phyloP scores from a whole-genome alignment of 2,888 invertebrate species.

The Phyto melanocephala region DNA sequence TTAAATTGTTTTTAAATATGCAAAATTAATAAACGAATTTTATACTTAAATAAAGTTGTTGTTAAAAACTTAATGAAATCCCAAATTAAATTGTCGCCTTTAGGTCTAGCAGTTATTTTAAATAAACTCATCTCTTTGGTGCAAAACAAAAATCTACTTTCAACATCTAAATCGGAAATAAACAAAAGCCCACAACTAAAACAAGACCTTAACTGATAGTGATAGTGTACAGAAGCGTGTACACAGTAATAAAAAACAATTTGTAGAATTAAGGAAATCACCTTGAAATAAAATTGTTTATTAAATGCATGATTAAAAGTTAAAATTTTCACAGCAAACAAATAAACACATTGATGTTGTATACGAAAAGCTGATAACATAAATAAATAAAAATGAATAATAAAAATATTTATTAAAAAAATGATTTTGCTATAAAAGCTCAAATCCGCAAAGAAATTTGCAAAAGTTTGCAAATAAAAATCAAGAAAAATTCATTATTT shows the following conservation, averaged over 20 bases:
- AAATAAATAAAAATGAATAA: background rate
- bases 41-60: too few species aligned
- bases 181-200: background rate
- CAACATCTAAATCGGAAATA: slow-evolving; percentile 53
- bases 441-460: background rate
- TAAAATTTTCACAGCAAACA: slow-evolving; percentile 12
- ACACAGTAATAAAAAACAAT: background rate
- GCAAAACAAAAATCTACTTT: background rate
- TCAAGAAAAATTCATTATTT: slow-evolving; percentile 38
- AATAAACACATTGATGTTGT: background rate
- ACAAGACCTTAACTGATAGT: slow-evolving; percentile 44
- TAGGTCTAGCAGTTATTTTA: too few species aligned
- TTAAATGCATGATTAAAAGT: slow-evolving; percentile 39
- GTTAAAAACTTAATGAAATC: too few species aligned
- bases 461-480: slow-evolving; percentile 44
- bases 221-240: background rate
- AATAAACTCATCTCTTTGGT: background rate
- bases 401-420: background rate
- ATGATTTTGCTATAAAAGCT: slow-evolving; percentile 42
- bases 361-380: slow-evolving; percentile 40
- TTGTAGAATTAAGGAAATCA: slow-evolving; percentile 63
- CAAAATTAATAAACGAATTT: too few species aligned
- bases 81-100: background rate
- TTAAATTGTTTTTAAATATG: too few species aligned
- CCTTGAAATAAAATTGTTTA: slow-evolving; percentile 49